Percentiles rank a stretch among this genome's conserved stretches.
phyloP scores from a whole-genome alignment of 2,113 vertebrate species.

The Taxidea taxus region DNA sequence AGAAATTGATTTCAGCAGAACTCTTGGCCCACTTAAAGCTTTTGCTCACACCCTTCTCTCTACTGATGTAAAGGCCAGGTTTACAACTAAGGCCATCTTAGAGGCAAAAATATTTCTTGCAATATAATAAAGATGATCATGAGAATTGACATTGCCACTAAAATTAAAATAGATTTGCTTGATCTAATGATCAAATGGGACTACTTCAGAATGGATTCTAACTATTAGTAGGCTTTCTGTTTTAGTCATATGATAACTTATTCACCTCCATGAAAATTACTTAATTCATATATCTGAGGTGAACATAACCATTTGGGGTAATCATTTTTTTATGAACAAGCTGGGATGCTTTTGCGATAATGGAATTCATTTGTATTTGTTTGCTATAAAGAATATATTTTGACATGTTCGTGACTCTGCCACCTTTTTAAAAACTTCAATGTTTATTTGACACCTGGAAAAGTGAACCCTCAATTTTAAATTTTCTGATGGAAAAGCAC shows the following conservation, averaged over 20 bases:
- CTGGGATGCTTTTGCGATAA: not conserved
- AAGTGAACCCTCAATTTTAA: not conserved
- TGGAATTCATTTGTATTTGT: slow-evolving; percentile 20
- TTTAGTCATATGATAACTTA: not conserved
- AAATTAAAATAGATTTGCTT: slow-evolving; percentile 20
- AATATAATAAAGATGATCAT: not conserved
- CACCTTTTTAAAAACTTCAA: not conserved
- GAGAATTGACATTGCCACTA: not conserved
- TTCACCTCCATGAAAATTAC: not conserved
- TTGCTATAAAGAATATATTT: not conserved
- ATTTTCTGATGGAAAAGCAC: slow-evolving; percentile 57
- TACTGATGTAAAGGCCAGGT: slow-evolving; percentile 34
- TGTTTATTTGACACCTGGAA: slow-evolving; percentile 39
- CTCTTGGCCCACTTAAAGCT: not conserved
- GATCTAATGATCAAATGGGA: not conserved
- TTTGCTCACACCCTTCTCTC: slow-evolving; percentile 28
- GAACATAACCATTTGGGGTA: not conserved
- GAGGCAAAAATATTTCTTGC: slow-evolving; percentile 29
- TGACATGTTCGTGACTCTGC: not conserved
- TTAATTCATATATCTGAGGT: not conserved
- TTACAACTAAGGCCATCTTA: not conserved
- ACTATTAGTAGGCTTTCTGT: not conserved
- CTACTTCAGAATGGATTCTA: not conserved
- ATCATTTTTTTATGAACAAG: not conserved
- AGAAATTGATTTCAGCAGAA: slow-evolving; percentile 44